Evolutionary conservation across 2,113 vertebrate species (phyloP), one percentile per base, ranked within the genome.

Genomic region (Nannobrachium achirus): DNA sequence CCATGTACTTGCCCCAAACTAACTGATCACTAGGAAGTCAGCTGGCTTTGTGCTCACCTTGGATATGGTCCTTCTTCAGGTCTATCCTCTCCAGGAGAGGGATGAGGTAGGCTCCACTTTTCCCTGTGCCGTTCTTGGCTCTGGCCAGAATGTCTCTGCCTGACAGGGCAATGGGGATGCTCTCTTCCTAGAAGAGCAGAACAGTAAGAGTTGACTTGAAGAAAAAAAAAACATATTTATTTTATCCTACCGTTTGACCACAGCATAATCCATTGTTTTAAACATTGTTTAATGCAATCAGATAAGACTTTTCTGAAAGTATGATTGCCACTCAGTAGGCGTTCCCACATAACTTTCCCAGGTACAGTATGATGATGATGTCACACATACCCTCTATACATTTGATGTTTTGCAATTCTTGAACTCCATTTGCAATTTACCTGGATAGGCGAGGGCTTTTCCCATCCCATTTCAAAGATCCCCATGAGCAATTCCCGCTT

Each of bases 381-480:
- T n/a, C n/a, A n/a, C n/a, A n/a, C n/a, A n/a, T n/a, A 16, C 38
- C 18, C 44, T 11, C 13, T 8, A 13, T 33, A 33, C 1, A 33
- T 33, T 33, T 33, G 6, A 33, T 33, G 25, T 33, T 33, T 33
- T 33, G n/a, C n/a, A 48, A 48, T 48, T 48, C 45, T 14, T 3
- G 45, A 48, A n/a, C 45, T 48, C 45, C n/a, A n/a, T 14, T 18
- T 1, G 6, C 5, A 19, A 48, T 11, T 62, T 83, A 92, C 91
- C 87, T 92, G 91, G 66, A 92, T 82, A 46, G 90, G 91, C 15
- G 91, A 92, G 6, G 91, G 90, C 64, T 92, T 92, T 71, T 92
- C 91, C 90, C 89, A 92, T 50, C 91, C 91, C 91, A 92, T 92
- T 63, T 92, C 90, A 74, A 92, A 92, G 55, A 92, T 91, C 20